These are phyloP conservation scores for Meganola albula DNA, from an alignment of 2,888 invertebrate genomes.

Conservation along the genomic window DNA sequence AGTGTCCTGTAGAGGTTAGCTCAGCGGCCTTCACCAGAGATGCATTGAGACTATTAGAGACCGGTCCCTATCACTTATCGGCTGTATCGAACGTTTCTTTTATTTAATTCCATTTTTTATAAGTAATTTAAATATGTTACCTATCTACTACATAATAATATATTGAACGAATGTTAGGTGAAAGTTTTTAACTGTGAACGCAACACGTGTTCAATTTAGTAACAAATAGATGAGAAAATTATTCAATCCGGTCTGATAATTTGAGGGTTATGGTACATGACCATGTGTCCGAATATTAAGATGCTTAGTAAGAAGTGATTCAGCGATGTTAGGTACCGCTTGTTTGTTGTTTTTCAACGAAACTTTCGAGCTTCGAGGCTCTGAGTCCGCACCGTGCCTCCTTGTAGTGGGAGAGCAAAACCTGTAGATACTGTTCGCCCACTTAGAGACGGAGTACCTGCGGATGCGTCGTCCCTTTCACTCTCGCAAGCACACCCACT, in stretches of 20 bases:
- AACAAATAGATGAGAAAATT: conserved; percentile 18
- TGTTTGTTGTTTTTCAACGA: conserved; percentile 58
- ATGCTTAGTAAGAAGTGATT: conserved; percentile 22
- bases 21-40: conserved; percentile 74
- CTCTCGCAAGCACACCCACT: conserved; percentile 39
- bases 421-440: conserved; percentile 74
- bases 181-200: conserved; percentile 27
- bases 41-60: conserved; percentile 67
- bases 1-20: conserved; percentile 62
- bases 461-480: conserved; percentile 60
- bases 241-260: conserved; percentile 23
- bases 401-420: conserved; percentile 77
- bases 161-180: no score
- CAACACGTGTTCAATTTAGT: conserved; percentile 25
- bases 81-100: conserved; percentile 34
- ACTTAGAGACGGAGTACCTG: conserved; percentile 70
- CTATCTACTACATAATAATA: no score
- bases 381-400: conserved; percentile 69
- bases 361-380: conserved; percentile 68
- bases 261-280: conserved; percentile 23
- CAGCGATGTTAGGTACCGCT: conserved; percentile 48
- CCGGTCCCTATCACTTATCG: conserved; percentile 55
- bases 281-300: conserved; percentile 15
- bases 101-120: conserved; percentile 14
- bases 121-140: conserved; percentile 4